Conservation (phyloP, 2,113 vertebrate species). For the Gavialis gangeticus region DNA sequence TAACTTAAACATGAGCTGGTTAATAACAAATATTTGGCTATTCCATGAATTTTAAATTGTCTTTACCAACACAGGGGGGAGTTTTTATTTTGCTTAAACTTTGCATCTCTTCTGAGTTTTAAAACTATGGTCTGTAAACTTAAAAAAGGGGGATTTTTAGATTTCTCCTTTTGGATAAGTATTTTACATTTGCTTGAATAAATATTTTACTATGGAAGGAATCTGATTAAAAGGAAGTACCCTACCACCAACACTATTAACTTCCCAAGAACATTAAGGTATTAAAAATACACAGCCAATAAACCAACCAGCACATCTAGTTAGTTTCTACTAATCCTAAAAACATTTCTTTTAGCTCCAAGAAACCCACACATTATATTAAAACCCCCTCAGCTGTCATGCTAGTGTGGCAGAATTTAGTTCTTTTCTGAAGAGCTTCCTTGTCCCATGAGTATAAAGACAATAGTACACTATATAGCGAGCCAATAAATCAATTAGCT, state of each 20-base stretch:
- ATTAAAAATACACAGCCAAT: slow-evolving; percentile 73
- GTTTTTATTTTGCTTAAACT: slow-evolving; percentile 44
- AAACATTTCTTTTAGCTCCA: slow-evolving; percentile 8
- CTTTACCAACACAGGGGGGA: slow-evolving; percentile 54
- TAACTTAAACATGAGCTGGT: slow-evolving; percentile 69
- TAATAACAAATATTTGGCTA: slow-evolving; percentile 77
- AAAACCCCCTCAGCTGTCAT: slow-evolving; percentile 85
- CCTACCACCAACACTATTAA: slow-evolving; percentile 42
- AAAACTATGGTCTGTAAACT: neutral
- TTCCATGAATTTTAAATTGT: slow-evolving; percentile 75
- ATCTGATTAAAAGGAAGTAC: slow-evolving; percentile 62
- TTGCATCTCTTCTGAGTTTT: slow-evolving; percentile 67
- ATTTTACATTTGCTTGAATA: slow-evolving; percentile 72
- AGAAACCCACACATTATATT: slow-evolving; percentile 69
- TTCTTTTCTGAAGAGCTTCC: slow-evolving; percentile 83
- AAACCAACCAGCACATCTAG: slow-evolving; percentile 78
- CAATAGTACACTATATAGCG: slow-evolving; percentile 87
- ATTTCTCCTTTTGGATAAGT: slow-evolving; percentile 48
- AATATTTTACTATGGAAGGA: slow-evolving; percentile 66
- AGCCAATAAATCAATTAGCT: slow-evolving; percentile 96
- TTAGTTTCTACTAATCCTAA: slow-evolving; percentile 51
- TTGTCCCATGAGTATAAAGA: slow-evolving; percentile 88
- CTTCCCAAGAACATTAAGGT: slow-evolving; percentile 36
- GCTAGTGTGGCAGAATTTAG: slow-evolving; percentile 83
- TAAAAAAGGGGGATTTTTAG: slow-evolving; percentile 60